Percentiles rank a stretch among this genome's conserved stretches.
These are phyloP conservation scores for Fragum whitleyi DNA, from an alignment of 2,888 invertebrate genomes.

Conservation along the genomic window DNA sequence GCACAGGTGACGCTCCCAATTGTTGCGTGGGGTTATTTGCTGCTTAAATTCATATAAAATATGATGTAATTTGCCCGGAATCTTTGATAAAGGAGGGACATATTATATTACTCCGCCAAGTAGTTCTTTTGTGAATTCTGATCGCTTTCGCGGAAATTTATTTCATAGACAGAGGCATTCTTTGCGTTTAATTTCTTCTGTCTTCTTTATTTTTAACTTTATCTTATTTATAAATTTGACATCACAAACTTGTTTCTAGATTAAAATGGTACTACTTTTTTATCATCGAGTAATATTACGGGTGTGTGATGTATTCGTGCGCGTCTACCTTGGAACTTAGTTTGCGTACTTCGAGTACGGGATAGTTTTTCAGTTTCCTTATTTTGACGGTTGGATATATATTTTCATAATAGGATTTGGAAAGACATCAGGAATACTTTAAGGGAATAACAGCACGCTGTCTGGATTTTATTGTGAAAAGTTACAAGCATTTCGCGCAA, in stretches of 20 bases:
- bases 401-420: too few relatives aligned
- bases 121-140: not conserved
- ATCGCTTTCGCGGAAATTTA: too few relatives aligned
- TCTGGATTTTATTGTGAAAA: too few relatives aligned
- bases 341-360: too few relatives aligned
- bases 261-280: not conserved
- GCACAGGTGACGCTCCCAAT: not conserved
- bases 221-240: too few relatives aligned
- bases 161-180: too few relatives aligned
- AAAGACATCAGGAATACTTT: too few relatives aligned
- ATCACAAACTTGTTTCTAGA: too few relatives aligned
- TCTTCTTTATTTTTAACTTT: not conserved
- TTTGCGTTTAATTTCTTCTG: not conserved
- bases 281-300: not conserved
- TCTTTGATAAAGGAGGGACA: slow-evolving; percentile 10
- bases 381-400: too few relatives aligned
- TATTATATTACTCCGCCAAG: not conserved
- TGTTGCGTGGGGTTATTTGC: slow-evolving; percentile 13
- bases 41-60: not conserved
- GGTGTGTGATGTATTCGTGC: not conserved
- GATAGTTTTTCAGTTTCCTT: too few relatives aligned
- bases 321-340: not conserved
- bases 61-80: not conserved
- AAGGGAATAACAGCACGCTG: too few relatives aligned
- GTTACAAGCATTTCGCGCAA: too few relatives aligned